phyloP scores from a whole-genome alignment of 2,113 vertebrate species.

The Oreochromis spilurus region DNA sequence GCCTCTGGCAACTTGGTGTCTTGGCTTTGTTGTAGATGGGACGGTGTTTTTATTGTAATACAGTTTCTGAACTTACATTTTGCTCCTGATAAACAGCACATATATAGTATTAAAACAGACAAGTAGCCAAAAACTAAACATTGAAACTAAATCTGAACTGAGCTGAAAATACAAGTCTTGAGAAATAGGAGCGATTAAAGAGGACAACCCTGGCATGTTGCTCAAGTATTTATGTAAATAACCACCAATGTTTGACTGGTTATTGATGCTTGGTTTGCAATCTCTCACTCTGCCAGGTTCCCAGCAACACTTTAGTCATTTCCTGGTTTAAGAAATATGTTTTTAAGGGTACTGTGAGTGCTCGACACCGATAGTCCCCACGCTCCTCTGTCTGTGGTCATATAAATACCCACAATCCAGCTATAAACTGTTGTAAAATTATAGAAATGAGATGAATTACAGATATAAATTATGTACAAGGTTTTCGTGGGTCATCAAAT shows the following conservation, averaged over 20 bases:
- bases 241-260: neutral
- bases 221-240: neutral
- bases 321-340: neutral
- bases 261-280: neutral
- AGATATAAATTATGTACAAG: slow-evolving; percentile 21
- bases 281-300: neutral
- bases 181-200: neutral
- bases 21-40: neutral
- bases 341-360: neutral
- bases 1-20: neutral
- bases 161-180: neutral
- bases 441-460: slow-evolving; percentile 19
- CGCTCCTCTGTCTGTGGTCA: neutral
- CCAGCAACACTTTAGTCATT: neutral
- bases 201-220: neutral
- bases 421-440: neutral
- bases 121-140: neutral
- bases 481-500: slow-evolving; percentile 52
- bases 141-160: neutral
- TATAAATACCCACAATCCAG: neutral
- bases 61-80: neutral
- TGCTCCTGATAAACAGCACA: neutral
- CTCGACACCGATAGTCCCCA: neutral
- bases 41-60: neutral
- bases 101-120: too few relatives aligned